Conservation (phyloP, 2,113 vertebrate species). For the Poicephalus gulielmi region DNA sequence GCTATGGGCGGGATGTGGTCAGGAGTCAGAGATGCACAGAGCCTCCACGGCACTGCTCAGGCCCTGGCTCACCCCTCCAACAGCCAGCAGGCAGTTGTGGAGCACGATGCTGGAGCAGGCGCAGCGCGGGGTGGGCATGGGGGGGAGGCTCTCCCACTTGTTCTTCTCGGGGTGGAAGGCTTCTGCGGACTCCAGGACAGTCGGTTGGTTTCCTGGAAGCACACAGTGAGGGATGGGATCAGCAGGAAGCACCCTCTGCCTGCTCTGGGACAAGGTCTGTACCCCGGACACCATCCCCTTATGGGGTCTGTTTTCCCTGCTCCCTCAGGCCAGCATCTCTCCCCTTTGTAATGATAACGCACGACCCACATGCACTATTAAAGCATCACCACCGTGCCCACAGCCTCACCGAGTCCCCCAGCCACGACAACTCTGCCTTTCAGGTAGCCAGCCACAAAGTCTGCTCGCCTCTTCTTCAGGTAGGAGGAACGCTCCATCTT, state of each 20-base stretch:
- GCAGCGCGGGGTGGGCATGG: conserved; percentile 92
- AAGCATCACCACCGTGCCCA: neutral
- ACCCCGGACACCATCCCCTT: neutral
- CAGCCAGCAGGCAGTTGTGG: conserved; percentile 88
- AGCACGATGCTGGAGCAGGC: conserved; percentile 90
- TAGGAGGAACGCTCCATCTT: conserved; percentile 88
- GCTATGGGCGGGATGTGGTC: neutral
- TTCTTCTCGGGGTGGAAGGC: conserved; percentile 90
- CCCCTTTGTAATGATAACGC: fast-evolving
- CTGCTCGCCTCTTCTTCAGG: conserved; percentile 93
- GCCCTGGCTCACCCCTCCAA: conserved; percentile 94
- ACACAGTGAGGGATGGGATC: neutral
- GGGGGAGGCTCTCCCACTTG: conserved; percentile 89
- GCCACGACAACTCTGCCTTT: conserved; percentile 88
- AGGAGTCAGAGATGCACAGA: conserved; percentile 84
- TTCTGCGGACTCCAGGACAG: conserved; percentile 88
- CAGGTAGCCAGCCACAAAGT: conserved; percentile 89
- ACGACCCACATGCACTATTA: fast-evolving
- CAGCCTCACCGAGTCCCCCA: conserved; percentile 89
- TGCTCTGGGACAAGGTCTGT: neutral
- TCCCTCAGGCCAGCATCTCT: neutral
- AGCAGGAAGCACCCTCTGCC: neutral
- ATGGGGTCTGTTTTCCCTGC: fast-evolving
- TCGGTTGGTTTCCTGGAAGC: conserved; percentile 89
- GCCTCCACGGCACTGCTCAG: conserved; percentile 91